Base-by-base conservation (phyloP, 2,888 invertebrate species). In the Pediacus dermestoides region DNA sequence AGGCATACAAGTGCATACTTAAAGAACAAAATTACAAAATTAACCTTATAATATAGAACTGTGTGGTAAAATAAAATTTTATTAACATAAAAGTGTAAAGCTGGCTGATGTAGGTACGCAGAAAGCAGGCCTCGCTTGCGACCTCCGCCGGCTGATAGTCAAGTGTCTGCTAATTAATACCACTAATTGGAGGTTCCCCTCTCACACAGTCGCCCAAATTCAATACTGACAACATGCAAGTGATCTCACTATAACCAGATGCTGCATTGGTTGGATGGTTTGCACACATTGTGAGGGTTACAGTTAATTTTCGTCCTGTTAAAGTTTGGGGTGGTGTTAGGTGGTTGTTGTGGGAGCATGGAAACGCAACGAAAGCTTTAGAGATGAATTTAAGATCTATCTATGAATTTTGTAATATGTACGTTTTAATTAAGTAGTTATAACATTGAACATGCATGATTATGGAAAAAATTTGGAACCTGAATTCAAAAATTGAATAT, bases 131-230 rank as follows among this genome's bases (percentile, higher is more conserved):
- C 38, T 36, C 42, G 40, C 41, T 45, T 48, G 48, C 56, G 56
- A 50, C 57, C 57, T 53, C 55, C 52, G 44, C 48, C 57, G 58
- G 57, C 57, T 56, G 60, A 60, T 60, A 63, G 63, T 66, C 65
- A 66, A 66, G 66, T 66, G 64, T 64, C 59, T 66, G 63, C 65
- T 66, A 66, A 66, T 66, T 66, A 66, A 66, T 66, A 64, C 63
- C 61, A 64, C 66, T 66, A 66, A 66, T 66, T 66, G 66, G 65
- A 63, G 63, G 64, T 62, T 64, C 65, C 63, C 64, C 63, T 56
- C 51, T 47, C 41, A 16, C 23, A 9, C 3, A 23, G 23, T 7
- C 23, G 23, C 10, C 23, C 23, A 23, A 23, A 23, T 23, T 3
- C 10, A 23, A n/a, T n/a, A 23, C 23, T 23, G 23, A n/a, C n/a